Base-by-base conservation (phyloP, 2,888 invertebrate genomes). In the Phaonia tiefii region DNA sequence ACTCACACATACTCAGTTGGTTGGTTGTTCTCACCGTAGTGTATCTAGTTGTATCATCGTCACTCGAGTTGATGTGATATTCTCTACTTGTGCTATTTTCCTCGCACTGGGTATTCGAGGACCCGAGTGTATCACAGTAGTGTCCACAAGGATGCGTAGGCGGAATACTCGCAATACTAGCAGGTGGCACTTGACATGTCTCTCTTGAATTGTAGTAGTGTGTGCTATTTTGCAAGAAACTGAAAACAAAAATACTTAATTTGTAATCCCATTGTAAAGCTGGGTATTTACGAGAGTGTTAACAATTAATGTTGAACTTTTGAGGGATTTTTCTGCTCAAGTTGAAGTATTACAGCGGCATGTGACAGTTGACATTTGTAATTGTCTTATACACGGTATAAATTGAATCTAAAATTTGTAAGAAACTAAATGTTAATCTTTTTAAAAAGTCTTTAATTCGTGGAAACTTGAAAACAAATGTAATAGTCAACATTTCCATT, bases 41-140 rank as follows among this genome's bases (percentile, higher is more conserved):
- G 20, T 7, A 1, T 15, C 17, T 56, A 42, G 22, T 10, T 37
- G 44, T 42, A 63, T 31, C 37, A 39, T 60, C 60, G 51, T 70
- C 63, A 42, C 63, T 63, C 63, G 42, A 63, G 42, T 63, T 63
- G 63, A 63, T 63, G 63, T 63, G 63, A 63, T 63, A 63, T 39
- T 22, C 39, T 13, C 31, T 37, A 63, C 63, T 63, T 63, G 63
- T 63, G 63, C 63, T 39, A 63, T 63, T 63, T 63, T 22, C 11
- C 63, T 63, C 63, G 17, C 63, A 63, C 42, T 63, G 63, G 63
- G 63, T 22, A 11, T 26, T 42, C 20, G 31, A 31, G 31, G 8
- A 3, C 31, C 8, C 31, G 8, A 5, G 8, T 5, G 31, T 31
- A 31, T 31, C 31, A 31, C 8, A 8, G 31, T 3, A 8, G 3